phyloP scores from a whole-genome alignment of 2,113 vertebrate species.

The Condylura cristata region DNA sequence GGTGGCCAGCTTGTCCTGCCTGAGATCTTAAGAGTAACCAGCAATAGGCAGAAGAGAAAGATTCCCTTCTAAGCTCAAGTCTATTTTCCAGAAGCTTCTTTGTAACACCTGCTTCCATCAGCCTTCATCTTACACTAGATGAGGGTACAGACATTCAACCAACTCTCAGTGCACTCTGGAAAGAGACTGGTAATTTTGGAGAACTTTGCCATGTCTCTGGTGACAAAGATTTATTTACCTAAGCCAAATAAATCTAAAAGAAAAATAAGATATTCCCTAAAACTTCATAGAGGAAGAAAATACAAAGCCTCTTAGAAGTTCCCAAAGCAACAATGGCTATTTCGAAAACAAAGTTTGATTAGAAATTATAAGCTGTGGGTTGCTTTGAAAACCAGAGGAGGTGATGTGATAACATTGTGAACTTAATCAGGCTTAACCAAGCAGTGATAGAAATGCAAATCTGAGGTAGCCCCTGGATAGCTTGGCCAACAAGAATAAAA shows the following conservation, averaged over 20 bases:
- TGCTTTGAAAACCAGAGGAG: not conserved
- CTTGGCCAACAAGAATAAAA: not conserved
- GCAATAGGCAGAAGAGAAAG: not conserved
- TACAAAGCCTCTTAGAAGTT: not conserved
- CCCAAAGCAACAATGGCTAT: not conserved
- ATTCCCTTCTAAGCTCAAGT: not conserved
- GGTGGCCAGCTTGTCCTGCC: not conserved
- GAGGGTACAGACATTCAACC: not conserved
- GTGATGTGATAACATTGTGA: not conserved
- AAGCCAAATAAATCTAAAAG: not conserved
- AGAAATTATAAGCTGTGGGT: constrained; percentile 34
- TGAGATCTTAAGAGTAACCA: not conserved
- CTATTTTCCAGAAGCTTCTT: not conserved
- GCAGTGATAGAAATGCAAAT: constrained; percentile 27
- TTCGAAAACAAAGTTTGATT: constrained; percentile 53
- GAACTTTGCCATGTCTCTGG: not conserved
- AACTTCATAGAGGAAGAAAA: not conserved
- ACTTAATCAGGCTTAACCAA: constrained; percentile 44
- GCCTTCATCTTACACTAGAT: not conserved
- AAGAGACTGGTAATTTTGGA: not conserved
- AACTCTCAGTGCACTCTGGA: not conserved
- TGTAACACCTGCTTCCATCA: not conserved
- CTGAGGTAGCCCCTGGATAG: not conserved
- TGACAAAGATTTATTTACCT: constrained; percentile 28
- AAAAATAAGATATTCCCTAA: not conserved